These are phyloP conservation scores for Tringa solitaria DNA, from an alignment of 2,113 vertebrate genomes.

Conservation along the genomic window DNA sequence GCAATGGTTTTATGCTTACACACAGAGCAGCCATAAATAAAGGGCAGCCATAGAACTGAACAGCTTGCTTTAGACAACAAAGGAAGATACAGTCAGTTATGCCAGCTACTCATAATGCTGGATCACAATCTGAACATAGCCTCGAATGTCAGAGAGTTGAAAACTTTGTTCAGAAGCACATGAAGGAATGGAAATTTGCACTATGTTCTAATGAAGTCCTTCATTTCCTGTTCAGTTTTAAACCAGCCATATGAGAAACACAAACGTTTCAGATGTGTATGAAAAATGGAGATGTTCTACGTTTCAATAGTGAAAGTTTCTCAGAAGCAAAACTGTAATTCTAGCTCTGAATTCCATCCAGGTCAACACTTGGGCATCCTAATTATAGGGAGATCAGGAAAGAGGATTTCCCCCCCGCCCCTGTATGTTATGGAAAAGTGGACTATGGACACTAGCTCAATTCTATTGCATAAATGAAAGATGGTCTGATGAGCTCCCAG, in stretches of 20 bases:
- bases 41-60: not conserved
- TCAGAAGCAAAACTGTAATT: not conserved
- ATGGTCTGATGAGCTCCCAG: not conserved
- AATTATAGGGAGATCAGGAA: not conserved
- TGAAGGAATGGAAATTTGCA: not conserved
- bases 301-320: not conserved
- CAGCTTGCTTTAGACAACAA: not conserved
- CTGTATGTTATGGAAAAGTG: not conserved
- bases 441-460: not conserved
- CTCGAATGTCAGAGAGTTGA: fast-evolving
- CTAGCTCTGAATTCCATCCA: not conserved
- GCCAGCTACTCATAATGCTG: not conserved
- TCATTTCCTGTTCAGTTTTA: not conserved
- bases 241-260: not conserved
- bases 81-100: not conserved
- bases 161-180: not conserved
- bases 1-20: not conserved
- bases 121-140: not conserved
- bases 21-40: not conserved
- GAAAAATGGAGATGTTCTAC: not conserved
- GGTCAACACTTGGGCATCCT: not conserved
- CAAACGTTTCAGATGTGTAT: not conserved
- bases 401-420: fast-evolving
- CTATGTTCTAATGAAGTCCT: not conserved
- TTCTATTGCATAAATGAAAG: not conserved